phyloP scores from a whole-genome alignment of 2,113 vertebrate genomes.

The Pangasianodon hypophthalmus region DNA sequence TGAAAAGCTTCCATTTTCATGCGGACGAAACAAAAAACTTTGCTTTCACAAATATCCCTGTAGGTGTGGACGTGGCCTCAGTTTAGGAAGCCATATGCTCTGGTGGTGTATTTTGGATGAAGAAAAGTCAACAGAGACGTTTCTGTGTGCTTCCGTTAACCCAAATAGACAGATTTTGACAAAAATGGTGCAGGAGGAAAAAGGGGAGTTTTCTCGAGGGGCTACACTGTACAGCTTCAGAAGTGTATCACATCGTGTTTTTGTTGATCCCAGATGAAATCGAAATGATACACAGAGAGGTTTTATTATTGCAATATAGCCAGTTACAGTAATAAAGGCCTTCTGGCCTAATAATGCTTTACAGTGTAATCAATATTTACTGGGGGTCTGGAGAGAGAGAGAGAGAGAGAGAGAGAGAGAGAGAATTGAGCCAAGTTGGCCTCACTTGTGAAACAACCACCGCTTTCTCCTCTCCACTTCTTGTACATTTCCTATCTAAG shows the following conservation, averaged over 20 bases:
- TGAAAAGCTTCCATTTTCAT: background rate
- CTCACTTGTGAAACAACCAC: conserved; percentile 32
- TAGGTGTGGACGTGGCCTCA: background rate
- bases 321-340: conserved; percentile 55
- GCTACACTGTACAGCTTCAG: conserved; percentile 2
- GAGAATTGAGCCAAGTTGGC: conserved; percentile 28
- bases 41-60: background rate
- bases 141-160: conserved; percentile 24
- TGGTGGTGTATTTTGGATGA: background rate
- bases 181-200: conserved; percentile 29
- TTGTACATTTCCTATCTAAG: background rate
- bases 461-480: conserved; percentile 7
- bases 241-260: conserved; percentile 45
- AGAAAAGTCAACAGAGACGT: conserved; percentile 26
- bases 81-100: background rate
- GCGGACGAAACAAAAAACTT: background rate
- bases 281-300: conserved; percentile 51
- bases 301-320: conserved; percentile 62
- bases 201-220: conserved; percentile 14
- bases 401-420: conserved; percentile 39
- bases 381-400: conserved; percentile 33
- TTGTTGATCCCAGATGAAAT: conserved; percentile 55
- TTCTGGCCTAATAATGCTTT: conserved; percentile 60
- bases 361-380: conserved; percentile 59
- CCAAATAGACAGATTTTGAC: conserved; percentile 33